Base-by-base conservation (phyloP, 2,113 vertebrate species). In the Catagonus wagneri region DNA sequence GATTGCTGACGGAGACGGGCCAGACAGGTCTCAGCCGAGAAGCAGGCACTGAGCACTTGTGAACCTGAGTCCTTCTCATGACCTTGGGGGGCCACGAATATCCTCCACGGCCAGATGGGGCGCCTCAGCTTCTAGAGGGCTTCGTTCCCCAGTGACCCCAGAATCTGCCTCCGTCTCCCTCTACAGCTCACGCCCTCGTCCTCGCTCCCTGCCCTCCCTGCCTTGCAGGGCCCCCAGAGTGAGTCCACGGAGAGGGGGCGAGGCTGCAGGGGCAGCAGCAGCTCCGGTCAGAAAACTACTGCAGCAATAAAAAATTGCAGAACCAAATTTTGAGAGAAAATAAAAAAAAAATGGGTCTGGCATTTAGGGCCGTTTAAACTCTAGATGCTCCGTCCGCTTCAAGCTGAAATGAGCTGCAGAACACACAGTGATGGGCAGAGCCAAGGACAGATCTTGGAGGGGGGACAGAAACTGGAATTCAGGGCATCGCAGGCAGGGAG, bases 11-110 rank as follows among this genome's bases (percentile, higher is more conserved):
- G 60, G 63, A 6, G 15, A 9, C 2, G 6, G 27, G 52, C 8
- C 25, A 15, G 29, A 7, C 2, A 32, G 39, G 15, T 8, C 23
- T 23, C 5, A 0, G 32, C 12, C 0, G 0, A 22, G 83, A 44
- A 13, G 0, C 22, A n/a, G 15, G 25, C 13, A 16, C 17, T 27
- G 4, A 9, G 50, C 2, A 4, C 39, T 20, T 4, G 39, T 16
- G 17, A 16, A 66, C 60, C 14, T 29, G 44, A 54, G 29, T 29
- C 60, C 9, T 72, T 39, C 54, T 32, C 0, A 4, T 17, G 25
- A 22, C 20, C 27, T 11, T 74, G 68, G 29, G 34, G 5, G n/a
- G 27, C 14, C 25, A 8, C 56, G 36, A 61, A 16, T 19, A 27
- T n/a, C 8, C 32, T 61, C 19, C n/a, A 39, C 27, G 56, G 52